A percentile compares a stretch with the other conserved stretches of the same genome.
Evolutionary conservation across 2,113 vertebrate species (phyloP).

Genomic region (Puffinus mauretanicus): DNA sequence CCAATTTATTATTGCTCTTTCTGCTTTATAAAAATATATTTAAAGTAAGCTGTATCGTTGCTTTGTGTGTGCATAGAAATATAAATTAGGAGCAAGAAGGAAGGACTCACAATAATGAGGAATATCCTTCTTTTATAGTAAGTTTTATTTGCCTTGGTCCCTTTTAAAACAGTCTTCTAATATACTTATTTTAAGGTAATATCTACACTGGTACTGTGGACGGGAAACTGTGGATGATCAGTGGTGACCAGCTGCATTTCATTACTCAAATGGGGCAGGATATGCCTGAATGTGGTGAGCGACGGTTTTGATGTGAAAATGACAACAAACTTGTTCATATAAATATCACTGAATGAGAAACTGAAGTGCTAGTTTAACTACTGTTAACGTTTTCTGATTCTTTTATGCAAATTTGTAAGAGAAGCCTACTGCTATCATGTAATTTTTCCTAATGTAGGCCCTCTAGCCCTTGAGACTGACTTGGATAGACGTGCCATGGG

Average conservation of each 20-base stretch:
- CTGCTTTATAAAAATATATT: neutral
- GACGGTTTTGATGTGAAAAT: neutral
- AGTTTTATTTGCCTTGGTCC: neutral
- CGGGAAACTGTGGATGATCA: constrained; percentile 75
- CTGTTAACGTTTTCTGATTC: neutral
- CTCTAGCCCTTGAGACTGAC: neutral
- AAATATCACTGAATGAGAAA: neutral
- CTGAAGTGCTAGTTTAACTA: neutral
- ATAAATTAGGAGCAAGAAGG: neutral
- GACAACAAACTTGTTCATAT: neutral
- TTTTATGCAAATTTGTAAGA: neutral
- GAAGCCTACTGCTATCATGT: neutral
- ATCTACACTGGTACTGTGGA: constrained; percentile 77
- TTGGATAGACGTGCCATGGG: neutral
- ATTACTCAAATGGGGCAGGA: constrained; percentile 75
- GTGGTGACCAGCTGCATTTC: constrained; percentile 65
- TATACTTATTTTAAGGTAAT: constrained; percentile 57
- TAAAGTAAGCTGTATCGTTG: neutral
- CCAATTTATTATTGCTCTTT: neutral
- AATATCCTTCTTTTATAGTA: neutral
- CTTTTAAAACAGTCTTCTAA: neutral
- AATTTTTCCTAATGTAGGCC: neutral
- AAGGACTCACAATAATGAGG: neutral
- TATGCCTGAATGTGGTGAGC: constrained; percentile 69
- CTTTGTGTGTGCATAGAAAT: neutral